Evolutionary conservation across 2,888 invertebrate species (phyloP), one percentile per base, ranked within the genome.

Genomic region (Laothoe populi): DNA sequence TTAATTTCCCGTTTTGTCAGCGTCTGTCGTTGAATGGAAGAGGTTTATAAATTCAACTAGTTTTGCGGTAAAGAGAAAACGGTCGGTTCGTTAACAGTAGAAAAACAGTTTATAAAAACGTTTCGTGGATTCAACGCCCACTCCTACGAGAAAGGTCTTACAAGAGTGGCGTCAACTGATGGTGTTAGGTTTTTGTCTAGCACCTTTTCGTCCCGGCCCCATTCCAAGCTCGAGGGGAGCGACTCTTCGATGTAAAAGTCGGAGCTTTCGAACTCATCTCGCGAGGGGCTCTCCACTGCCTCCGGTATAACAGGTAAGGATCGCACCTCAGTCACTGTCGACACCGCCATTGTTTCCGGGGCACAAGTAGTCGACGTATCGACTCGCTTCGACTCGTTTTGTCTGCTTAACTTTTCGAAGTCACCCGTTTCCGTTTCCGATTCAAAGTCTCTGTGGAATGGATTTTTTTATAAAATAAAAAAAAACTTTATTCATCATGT

Each of bases 211-310:
- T 82, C 83, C 85, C 94, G 94, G 89, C 94, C 95, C 91, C 95
- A 95, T 78, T 95, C 96, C 89, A 96, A 95, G 84, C 97, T 97
- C 79, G 97, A 96, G 64, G 97, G 97, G 90, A 97, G 94, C 69
- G 97, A 97, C 88, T 97, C 97, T 82, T 97, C 97, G 88, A 97
- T 96, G 94, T 96, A 97, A 94, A 95, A 97, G 85, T 97, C 96
- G 58, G 96, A 96, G 81, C 95, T 95, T 78, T 95, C 94, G 89
- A 97, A 97, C 88, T 96, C 97, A 69, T 85, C 78, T 61, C 66
- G 70, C 35, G 64, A 65, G 58, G 75, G 72, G 67, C 72, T 77
- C 66, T 75, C 77, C 62, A 60, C 63, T 49, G 69, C 75, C 70
- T 86, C 89, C 79, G 69, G 68, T 75, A 86, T 80, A 77, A 82